A percentile compares a stretch with the other conserved stretches of the same genome.
These are phyloP conservation scores for Drosophila equinoxialis DNA, from an alignment of 1,140 invertebrate species.

Conservation along the genomic window DNA sequence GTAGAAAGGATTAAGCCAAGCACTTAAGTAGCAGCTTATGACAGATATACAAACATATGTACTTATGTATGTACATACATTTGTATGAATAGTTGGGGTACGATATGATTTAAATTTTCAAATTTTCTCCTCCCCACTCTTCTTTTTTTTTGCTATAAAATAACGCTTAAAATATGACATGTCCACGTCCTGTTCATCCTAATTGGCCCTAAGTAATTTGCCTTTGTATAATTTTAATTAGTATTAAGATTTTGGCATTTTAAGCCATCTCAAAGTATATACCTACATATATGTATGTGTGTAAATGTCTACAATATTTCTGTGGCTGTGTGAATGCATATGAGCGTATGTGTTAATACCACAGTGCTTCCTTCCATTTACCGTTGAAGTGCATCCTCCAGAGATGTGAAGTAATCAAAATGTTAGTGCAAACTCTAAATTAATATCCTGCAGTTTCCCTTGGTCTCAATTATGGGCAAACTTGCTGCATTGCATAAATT, in stretches of 20 bases:
- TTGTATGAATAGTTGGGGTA: not conserved
- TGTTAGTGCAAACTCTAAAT: slow-evolving; percentile 49
- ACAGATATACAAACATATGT: slow-evolving; percentile 35
- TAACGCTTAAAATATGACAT: slow-evolving; percentile 70
- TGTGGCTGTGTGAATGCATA: not conserved
- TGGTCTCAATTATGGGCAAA: slow-evolving; percentile 51
- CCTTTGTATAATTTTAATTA: slow-evolving; percentile 65
- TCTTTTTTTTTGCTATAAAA: slow-evolving; percentile 59
- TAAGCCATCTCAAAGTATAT: slow-evolving; percentile 39
- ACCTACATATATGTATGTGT: not conserved
- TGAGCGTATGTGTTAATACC: not conserved
- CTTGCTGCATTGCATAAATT: slow-evolving; percentile 76
- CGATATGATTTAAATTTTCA: slow-evolving; percentile 34
- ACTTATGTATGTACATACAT: not conserved
- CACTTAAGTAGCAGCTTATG: slow-evolving; percentile 63
- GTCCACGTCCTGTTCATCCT: slow-evolving; percentile 44
- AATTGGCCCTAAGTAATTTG: slow-evolving; percentile 57
- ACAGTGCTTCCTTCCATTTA: not conserved
- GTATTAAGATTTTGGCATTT: slow-evolving; percentile 47
- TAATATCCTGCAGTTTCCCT: slow-evolving; percentile 60
- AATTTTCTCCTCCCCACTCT: not conserved
- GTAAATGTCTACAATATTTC: not conserved
- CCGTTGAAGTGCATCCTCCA: slow-evolving; percentile 9
- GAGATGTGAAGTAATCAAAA: slow-evolving; percentile 51
- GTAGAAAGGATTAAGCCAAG: slow-evolving; percentile 54